Conservation (phyloP, 2,113 vertebrate genomes). For the Myiopsitta monachus region DNA sequence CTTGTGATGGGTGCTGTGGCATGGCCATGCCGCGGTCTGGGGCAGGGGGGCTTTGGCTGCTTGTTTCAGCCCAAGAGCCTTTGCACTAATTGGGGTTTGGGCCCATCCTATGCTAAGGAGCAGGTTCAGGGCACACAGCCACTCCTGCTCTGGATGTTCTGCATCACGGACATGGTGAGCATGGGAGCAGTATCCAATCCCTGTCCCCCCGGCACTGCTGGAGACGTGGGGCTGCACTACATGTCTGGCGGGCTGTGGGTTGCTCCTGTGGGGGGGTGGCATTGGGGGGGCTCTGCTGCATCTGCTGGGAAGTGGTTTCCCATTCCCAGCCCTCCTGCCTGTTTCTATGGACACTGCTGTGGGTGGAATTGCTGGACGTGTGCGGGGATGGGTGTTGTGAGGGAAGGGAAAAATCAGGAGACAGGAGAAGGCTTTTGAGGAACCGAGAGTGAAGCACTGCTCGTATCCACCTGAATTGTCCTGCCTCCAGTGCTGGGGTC, state of each 20-base stretch:
- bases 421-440: neutral
- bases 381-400: neutral
- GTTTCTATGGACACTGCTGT: neutral
- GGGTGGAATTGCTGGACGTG: neutral
- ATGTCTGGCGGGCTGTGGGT: fast-evolving
- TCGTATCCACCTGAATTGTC: fast-evolving
- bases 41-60: neutral
- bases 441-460: neutral
- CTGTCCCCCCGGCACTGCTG: fast-evolving
- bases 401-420: neutral
- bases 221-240: fast-evolving
- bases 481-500: neutral
- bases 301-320: fast-evolving
- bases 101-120: fast-evolving
- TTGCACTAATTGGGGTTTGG: neutral
- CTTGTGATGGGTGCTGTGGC: neutral
- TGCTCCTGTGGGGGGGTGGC: fast-evolving
- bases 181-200: neutral
- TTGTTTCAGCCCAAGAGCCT: neutral
- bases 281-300: neutral
- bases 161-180: neutral
- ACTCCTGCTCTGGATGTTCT: neutral
- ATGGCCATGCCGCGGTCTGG: fast-evolving
- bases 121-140: fast-evolving
- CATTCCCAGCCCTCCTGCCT: neutral